Conservation (phyloP, 2,797 vertebrate genomes). For the Mus spretus region DNA sequence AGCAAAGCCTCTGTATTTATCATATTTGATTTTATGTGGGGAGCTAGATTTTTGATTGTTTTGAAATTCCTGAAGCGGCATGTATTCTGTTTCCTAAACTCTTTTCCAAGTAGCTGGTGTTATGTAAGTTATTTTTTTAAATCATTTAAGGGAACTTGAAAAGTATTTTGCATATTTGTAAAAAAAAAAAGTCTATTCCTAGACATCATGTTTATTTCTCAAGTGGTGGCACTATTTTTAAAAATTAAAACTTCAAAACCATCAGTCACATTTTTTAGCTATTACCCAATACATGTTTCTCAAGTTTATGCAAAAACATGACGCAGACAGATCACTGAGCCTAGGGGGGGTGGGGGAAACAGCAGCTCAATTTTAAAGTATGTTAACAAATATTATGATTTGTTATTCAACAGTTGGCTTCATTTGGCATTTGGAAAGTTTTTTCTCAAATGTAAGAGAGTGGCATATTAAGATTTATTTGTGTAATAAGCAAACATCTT, state of each 20-base stretch:
- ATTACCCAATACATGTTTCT: slow-evolving; percentile 45
- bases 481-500: slow-evolving; percentile 67
- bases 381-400: slow-evolving; percentile 77
- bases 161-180: neutral
- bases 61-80: slow-evolving; percentile 27
- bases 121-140: slow-evolving; percentile 73
- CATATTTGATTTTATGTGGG: slow-evolving; percentile 29
- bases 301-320: slow-evolving; percentile 61
- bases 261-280: slow-evolving; percentile 63
- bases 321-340: slow-evolving; percentile 54
- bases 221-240: slow-evolving; percentile 67
- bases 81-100: slow-evolving; percentile 61
- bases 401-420: slow-evolving; percentile 73
- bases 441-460: slow-evolving; percentile 55
- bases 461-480: slow-evolving; percentile 75
- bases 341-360: neutral
- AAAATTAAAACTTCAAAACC: slow-evolving; percentile 70
- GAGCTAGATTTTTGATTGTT: slow-evolving; percentile 5
- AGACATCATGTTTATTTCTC: slow-evolving; percentile 65
- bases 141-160: slow-evolving; percentile 47
- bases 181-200: slow-evolving; percentile 60
- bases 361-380: slow-evolving; percentile 61
- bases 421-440: slow-evolving; percentile 64
- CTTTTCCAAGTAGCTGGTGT: slow-evolving; percentile 55
- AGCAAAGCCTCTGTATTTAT: slow-evolving; percentile 19